Conservation (phyloP, 1,140 invertebrate species). For the Drosophila littoralis region DNA sequence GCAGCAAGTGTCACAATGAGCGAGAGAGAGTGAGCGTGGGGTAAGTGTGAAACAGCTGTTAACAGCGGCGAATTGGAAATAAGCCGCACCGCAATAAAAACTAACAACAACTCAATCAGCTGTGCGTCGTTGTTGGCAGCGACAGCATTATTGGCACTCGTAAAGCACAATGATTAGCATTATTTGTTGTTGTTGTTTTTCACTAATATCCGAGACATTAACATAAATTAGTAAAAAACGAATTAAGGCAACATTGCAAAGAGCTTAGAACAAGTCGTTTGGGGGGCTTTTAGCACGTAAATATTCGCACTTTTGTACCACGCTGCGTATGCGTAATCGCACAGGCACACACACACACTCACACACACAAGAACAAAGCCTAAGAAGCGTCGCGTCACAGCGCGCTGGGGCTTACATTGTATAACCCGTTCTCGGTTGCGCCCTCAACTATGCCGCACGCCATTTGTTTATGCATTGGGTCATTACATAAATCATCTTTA, state of each 20-base stretch:
- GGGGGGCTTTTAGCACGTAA: conserved; percentile 5
- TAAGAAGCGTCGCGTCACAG: not conserved
- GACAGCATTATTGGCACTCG: conserved; percentile 13
- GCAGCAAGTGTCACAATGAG: conserved; percentile 3
- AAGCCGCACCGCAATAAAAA: conserved; percentile 57
- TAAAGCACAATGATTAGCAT: conserved; percentile 55
- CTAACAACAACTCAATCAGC: conserved; percentile 49
- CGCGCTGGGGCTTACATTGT: conserved; percentile 32
- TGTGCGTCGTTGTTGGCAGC: conserved; percentile 19
- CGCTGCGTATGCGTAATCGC: conserved; percentile 40
- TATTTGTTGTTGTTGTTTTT: conserved; percentile 24
- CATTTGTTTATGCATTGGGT: conserved; percentile 32
- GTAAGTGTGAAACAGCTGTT: conserved; percentile 65
- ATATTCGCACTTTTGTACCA: conserved; percentile 25
- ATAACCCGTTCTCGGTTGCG: conserved; percentile 36
- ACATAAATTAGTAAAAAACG: conserved; percentile 37
- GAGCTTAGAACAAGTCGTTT: conserved; percentile 43
- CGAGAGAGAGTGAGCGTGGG: conserved; percentile 5
- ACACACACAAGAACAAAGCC: conserved; percentile 6
- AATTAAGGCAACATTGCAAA: conserved; percentile 36
- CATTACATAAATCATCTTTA: conserved; percentile 45
- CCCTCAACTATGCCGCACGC: conserved; percentile 13
- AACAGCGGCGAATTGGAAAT: conserved; percentile 62
- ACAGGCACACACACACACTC: conserved; percentile 5
- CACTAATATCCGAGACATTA: conserved; percentile 40